A percentile compares a stretch with the other conserved stretches of the same genome.
Evolutionary conservation across 2,113 vertebrate genomes (phyloP).

Genomic region (Sander vitreus): DNA sequence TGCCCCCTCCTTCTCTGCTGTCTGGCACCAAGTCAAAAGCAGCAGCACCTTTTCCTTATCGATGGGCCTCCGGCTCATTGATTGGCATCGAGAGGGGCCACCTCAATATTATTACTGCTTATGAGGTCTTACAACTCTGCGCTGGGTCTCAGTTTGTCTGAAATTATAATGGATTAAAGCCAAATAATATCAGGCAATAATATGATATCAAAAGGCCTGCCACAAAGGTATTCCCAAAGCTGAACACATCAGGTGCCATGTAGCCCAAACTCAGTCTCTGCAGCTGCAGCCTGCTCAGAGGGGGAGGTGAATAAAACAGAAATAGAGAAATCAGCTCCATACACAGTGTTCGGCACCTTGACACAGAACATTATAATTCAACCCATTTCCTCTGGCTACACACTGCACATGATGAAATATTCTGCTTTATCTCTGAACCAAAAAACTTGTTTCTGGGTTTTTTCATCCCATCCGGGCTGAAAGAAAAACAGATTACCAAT

Average conservation of each 20-base stretch:
- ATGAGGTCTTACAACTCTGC: slow-evolving; percentile 51
- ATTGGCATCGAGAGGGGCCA: slow-evolving; percentile 36
- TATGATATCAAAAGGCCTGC: slow-evolving; percentile 13
- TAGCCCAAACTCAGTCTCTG: neutral
- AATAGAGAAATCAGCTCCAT: slow-evolving; percentile 1
- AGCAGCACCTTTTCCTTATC: slow-evolving; percentile 21
- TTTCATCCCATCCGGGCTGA: neutral
- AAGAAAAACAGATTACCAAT: neutral
- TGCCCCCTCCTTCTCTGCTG: neutral
- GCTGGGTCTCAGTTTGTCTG: slow-evolving; percentile 15
- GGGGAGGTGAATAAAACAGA: slow-evolving; percentile 16
- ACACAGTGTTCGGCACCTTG: slow-evolving; percentile 1
- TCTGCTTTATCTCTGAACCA: slow-evolving; percentile 4
- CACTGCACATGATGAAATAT: slow-evolving; percentile 21
- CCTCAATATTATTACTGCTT: slow-evolving; percentile 49
- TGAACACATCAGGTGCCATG: slow-evolving; percentile 5
- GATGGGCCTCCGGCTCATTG: slow-evolving; percentile 33
- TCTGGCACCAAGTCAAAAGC: slow-evolving; percentile 16
- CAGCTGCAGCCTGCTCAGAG: slow-evolving; percentile 1
- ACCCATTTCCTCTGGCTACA: slow-evolving; percentile 8
- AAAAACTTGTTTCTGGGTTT: neutral
- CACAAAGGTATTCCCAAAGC: slow-evolving; percentile 31
- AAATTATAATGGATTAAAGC: slow-evolving; percentile 44
- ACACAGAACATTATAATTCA: slow-evolving; percentile 16
- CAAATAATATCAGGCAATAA: slow-evolving; percentile 31